Conservation (phyloP, 2,888 invertebrate genomes). For the Nomada goodeniana region DNA sequence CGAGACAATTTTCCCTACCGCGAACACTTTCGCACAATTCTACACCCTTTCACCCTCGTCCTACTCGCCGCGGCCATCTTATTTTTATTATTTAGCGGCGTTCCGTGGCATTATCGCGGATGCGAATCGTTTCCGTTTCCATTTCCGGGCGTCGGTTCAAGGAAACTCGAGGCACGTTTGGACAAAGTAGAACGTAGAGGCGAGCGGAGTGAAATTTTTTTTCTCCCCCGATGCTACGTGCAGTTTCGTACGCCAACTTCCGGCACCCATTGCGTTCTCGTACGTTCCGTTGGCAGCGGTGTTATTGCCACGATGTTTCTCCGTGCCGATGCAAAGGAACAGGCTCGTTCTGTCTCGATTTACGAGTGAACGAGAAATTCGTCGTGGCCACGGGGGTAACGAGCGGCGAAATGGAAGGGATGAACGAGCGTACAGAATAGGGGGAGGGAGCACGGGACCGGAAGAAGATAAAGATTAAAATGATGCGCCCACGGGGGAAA, state of each 20-base stretch:
- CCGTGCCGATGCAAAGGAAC: slow-evolving; percentile 29
- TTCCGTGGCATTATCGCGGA: neutral
- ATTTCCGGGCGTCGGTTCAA: neutral
- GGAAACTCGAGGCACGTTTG: slow-evolving; percentile 1
- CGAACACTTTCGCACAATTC: too few species aligned
- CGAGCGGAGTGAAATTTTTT: slow-evolving; percentile 9
- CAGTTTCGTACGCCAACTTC: slow-evolving; percentile 20
- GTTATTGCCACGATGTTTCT: slow-evolving; percentile 50
- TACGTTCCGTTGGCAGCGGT: slow-evolving; percentile 36
- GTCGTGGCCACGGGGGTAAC: neutral
- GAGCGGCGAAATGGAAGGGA: neutral
- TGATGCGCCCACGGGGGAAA: neutral
- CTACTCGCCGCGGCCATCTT: too few species aligned
- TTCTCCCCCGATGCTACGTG: neutral
- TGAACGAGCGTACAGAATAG: neutral
- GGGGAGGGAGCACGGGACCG: neutral
- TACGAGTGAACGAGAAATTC: slow-evolving; percentile 5
- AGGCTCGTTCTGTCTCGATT: slow-evolving; percentile 16
- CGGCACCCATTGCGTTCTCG: slow-evolving; percentile 18
- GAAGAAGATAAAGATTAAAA: slow-evolving; percentile 8
- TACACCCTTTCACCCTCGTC: too few species aligned
- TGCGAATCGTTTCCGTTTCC: slow-evolving; percentile 1
- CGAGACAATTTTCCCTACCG: too few species aligned
- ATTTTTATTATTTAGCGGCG: too few species aligned
- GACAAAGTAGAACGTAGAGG: neutral